Evolutionary conservation across 2,113 vertebrate genomes (phyloP), one percentile per base, ranked within the genome.

Genomic region (Rhegmatorhina hoffmannsi): DNA sequence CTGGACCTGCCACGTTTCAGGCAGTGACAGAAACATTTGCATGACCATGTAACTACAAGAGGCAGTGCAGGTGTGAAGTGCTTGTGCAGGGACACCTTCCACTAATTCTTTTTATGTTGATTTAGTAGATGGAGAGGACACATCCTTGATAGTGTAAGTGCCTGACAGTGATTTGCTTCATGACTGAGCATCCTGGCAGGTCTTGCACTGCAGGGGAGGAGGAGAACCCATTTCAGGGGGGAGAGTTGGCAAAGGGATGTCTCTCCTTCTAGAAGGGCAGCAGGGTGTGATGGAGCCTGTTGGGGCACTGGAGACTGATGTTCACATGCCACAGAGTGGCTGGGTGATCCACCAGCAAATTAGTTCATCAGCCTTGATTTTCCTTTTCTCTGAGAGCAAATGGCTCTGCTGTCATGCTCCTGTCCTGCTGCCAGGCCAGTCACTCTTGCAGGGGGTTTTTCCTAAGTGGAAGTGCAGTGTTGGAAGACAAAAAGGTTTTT

Each of bases 351-450:
- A 26, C 17, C 16, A 17, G 20, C 34, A 75, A 50, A 72, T 52
- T 26, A 9, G 60, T 62, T 47, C 6, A 38, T 20, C 55, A 59
- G n/a, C 43, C 25, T 84, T 16, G 8, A 3, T 59, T 87, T 81
- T 33, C 15, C 19, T 47, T 59, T 70, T 24, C 6, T 19, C 8
- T n/a, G 46, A n/a, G 50, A 72, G 26, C 44, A 69, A 40, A 13
- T 9, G 50, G 6, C 74, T 59, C 55, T 1, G 1, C 1, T 69
- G 89, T 11, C n/a, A 10, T 1, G 16, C 2, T 0, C 36, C 0
- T 11, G 58, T 44, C 67, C 49, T 4, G 13, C 44, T 87, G 66
- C 69, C 0, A 14, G 10, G 9, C 16, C 33, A 24, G 70, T 2
- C 73, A 6, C 55, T 50, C 40, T 9, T 33, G 50, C 76, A 74